Evolutionary conservation across 1,140 invertebrate species (phyloP).

Genomic region (Pachypsylla venusta): DNA sequence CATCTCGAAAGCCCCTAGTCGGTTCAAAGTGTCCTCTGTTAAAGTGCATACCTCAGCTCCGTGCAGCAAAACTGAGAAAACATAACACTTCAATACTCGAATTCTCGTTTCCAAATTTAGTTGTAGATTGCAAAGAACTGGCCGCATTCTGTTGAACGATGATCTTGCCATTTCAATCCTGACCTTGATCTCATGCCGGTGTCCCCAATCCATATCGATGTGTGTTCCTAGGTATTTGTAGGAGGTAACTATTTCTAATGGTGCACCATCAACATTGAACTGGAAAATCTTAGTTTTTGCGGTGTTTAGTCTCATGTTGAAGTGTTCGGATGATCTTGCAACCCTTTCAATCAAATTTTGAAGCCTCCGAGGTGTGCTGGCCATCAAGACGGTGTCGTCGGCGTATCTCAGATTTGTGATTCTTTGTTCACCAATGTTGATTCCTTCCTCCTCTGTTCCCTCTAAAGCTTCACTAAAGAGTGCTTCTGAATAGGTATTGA

Average conservation of each 20-base stretch:
- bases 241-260: neutral
- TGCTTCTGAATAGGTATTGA: slow-evolving; percentile 25
- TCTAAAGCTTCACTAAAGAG: slow-evolving; percentile 17
- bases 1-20: neutral
- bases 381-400: slow-evolving; percentile 16
- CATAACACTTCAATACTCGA: slow-evolving; percentile 15
- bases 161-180: slow-evolving; percentile 9
- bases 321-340: neutral
- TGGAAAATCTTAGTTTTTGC: neutral
- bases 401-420: slow-evolving; percentile 19
- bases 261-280: neutral
- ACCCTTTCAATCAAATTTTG: too few relatives aligned
- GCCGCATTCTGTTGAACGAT: slow-evolving; percentile 8
- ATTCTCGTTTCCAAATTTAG: slow-evolving; percentile 13
- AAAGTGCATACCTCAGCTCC: slow-evolving; percentile 15
- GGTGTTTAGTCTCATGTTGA: neutral
- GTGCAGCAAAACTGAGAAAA: slow-evolving; percentile 15
- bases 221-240: slow-evolving; percentile 9
- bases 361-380: neutral
- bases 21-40: neutral
- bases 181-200: slow-evolving; percentile 7
- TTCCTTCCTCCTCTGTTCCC: slow-evolving; percentile 12
- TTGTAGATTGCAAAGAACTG: slow-evolving; percentile 6
- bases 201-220: slow-evolving; percentile 10
- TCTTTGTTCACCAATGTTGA: slow-evolving; percentile 14